Conservation (phyloP, 2,113 vertebrate species). For the Pongo abelii region DNA sequence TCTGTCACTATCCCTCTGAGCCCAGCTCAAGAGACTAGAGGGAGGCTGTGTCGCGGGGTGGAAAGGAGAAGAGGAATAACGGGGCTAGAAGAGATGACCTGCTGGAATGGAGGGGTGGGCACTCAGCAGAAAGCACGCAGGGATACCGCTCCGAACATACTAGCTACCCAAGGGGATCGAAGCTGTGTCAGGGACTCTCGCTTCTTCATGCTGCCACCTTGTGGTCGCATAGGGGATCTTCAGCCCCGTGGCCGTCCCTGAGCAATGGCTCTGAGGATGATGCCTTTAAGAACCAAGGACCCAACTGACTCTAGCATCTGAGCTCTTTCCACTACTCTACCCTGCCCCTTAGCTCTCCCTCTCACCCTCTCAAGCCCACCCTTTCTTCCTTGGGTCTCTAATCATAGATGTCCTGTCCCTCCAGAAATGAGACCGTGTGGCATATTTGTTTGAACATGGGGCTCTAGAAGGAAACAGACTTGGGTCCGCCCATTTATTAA, state of each 20-base stretch:
- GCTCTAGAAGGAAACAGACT: neutral
- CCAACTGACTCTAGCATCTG: neutral
- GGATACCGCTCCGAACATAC: accelerated
- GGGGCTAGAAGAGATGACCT: neutral
- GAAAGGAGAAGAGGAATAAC: neutral
- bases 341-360: neutral
- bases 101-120: neutral
- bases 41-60: accelerated
- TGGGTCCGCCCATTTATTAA: neutral
- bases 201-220: conserved; percentile 31
- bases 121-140: neutral
- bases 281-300: neutral
- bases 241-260: neutral
- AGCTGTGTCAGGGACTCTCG: neutral
- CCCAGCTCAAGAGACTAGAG: neutral
- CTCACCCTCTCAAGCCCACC: neutral
- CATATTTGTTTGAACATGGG: neutral
- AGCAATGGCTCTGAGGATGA: neutral
- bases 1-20: neutral
- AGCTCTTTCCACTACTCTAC: neutral
- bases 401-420: neutral
- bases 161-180: neutral
- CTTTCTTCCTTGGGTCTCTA: neutral
- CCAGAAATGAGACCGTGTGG: neutral
- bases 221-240: neutral